Conservation (phyloP, 1,140 invertebrate species). For the Drosophila kurseongensis region DNA sequence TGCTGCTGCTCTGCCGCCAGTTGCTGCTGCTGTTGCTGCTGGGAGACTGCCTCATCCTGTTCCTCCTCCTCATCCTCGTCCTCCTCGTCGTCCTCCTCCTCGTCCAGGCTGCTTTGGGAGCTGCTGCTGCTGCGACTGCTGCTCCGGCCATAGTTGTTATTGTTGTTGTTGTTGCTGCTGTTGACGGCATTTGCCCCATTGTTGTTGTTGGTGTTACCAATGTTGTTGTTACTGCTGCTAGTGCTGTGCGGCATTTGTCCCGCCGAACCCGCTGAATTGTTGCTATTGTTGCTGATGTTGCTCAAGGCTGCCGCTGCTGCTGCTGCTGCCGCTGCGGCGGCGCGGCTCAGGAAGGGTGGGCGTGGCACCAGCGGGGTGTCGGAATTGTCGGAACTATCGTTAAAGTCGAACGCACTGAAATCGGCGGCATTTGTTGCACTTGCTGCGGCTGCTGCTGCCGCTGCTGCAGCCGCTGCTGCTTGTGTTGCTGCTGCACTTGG, state of each 20-base stretch:
- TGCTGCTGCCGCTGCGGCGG: constrained; percentile 60
- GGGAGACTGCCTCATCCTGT: constrained; percentile 21
- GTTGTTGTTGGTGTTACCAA: constrained; percentile 23
- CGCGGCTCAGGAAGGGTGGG: constrained; percentile 74
- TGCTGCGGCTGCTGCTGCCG: constrained; percentile 37
- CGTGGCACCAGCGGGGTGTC: constrained; percentile 79
- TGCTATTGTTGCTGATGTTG: constrained; percentile 54
- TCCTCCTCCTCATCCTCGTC: constrained; percentile 37
- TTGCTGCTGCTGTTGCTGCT: constrained; percentile 32
- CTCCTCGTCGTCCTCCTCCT: constrained; percentile 48
- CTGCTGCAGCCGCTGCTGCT: constrained; percentile 25
- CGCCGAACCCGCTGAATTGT: constrained; percentile 26
- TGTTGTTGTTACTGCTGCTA: constrained; percentile 39
- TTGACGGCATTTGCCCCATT: constrained; percentile 7
- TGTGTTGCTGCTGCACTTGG: constrained; percentile 22
- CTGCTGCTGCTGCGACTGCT: constrained; percentile 58
- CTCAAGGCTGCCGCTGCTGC: constrained; percentile 56
- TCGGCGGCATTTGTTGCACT: constrained; percentile 57
- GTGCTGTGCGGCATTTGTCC: constrained; percentile 44
- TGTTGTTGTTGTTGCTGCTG: constrained; percentile 43
- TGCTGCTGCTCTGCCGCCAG: constrained; percentile 45
- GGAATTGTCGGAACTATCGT: constrained; percentile 83
- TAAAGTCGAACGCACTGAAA: constrained; percentile 83
- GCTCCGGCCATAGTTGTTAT: constrained; percentile 22
- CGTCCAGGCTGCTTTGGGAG: constrained; percentile 52